Evolutionary conservation across 1,140 invertebrate genomes (phyloP), one percentile per base, ranked within the genome.

Genomic region (Heliconius himera): DNA sequence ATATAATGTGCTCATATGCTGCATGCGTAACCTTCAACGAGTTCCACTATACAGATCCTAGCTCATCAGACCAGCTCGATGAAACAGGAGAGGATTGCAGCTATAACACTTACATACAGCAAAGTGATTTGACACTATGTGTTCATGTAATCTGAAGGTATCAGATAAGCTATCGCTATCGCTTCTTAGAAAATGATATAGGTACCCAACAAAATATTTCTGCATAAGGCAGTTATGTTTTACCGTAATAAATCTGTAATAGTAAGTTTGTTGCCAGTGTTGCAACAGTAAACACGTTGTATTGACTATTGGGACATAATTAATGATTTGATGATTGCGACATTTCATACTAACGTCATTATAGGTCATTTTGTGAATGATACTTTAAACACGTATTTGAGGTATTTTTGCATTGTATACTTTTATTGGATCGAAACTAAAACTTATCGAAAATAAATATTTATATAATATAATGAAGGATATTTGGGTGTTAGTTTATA

Each of bases 191-290:
- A 29, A 66, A 26, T 29, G 4, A 66, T 66, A 66, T 66, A 26
- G 26, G 26, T 26, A 2, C 8, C 60, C 9, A 66, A 33, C 29
- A n/a, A 74, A 75, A 9, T 66, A 22, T 74, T 79, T 78, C 56
- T 75, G 22, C 56, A 73, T 70, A 79, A 75, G 11, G 73, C 76
- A 54, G 75, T 76, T 74, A 75, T 74, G 76, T 56, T 76, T 76
- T 74, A 56, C 66, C 77, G 77, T 79, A 76, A 76, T 78, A 79
- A 82, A 79, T 81, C 78, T 71, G 72, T 79, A 77, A 77, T 78
- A 71, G 56, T 13, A 18, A 20, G 60, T 22, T 29, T 29, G 60
- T 26, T 13, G 60, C 3, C 5, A 26, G 60, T 66, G 60, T 66
- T 29, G 60, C 60, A 66, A 66, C 22, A n/a, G 56, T 66, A 66